These are phyloP conservation scores for Nannospalax galili DNA, from an alignment of 2,113 vertebrate species.

Conservation along the genomic window DNA sequence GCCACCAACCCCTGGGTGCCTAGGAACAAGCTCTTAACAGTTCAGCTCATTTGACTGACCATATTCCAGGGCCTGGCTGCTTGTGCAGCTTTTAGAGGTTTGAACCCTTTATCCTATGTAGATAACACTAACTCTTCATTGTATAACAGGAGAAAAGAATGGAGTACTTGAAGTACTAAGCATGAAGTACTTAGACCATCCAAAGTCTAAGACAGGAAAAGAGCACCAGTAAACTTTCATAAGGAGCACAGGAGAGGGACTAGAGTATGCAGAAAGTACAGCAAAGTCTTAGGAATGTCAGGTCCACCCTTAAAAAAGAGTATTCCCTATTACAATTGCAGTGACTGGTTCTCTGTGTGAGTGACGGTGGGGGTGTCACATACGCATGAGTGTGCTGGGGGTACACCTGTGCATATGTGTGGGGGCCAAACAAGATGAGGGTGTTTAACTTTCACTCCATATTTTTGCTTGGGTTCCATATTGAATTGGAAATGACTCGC, in stretches of 20 bases:
- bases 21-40: not conserved
- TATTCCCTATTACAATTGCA: not conserved
- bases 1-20: not conserved
- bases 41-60: not conserved
- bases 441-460: too few relatives aligned
- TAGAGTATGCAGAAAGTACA: not conserved
- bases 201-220: not conserved
- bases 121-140: not conserved
- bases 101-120: not conserved
- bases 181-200: not conserved
- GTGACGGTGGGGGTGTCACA: too few relatives aligned
- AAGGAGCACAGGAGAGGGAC: not conserved
- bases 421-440: too few relatives aligned
- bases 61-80: not conserved
- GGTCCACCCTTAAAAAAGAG: too few relatives aligned
- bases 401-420: too few relatives aligned
- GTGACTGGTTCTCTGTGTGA: not conserved
- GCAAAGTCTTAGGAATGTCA: not conserved
- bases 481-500: too few relatives aligned
- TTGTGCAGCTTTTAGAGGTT: too few relatives aligned
- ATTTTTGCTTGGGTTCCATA: too few relatives aligned
- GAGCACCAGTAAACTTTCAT: not conserved
- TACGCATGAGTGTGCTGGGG: too few relatives aligned
- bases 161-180: accelerated
- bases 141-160: not conserved